Base-by-base conservation (phyloP, 2,888 invertebrate genomes). In the Hecatera dysodea region DNA sequence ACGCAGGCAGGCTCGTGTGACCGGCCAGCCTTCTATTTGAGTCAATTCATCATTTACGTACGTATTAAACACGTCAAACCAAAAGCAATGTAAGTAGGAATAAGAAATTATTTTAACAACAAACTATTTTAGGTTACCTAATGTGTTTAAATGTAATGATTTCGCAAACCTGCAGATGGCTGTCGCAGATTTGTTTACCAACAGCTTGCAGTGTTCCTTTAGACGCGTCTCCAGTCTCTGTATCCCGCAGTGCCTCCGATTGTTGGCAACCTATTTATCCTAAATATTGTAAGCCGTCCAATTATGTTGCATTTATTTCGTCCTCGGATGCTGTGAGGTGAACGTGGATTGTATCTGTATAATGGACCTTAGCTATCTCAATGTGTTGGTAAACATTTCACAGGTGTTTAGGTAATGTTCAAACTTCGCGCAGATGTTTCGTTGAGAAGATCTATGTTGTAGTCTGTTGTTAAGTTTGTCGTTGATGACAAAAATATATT, bases 381-480 rank as follows among this genome's bases (percentile, higher is more conserved):
- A 89, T 90, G 86, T 89, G 88, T 91, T 92, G 88, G 89, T 91
- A 90, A 90, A 89, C 89, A 89, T 88, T 89, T 90, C 88, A 84
- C 78, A 76, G 83, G 81, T 85, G 86, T 83, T 85, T 85, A 87
- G 85, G 83, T 87, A 88, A 88, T 86, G 86, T 88, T 84, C 82
- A 86, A 90, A 88, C 88, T 91, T 91, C 85, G 89, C 89, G 93
- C 93, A 89, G 91, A 88, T 86, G 88, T 94, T 94, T 90, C 81
- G 92, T 94, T 94, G 89, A 91, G 87, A 93, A 92, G 92, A 94
- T 95, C 94, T 95, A 93, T 95, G 94, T 95, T 93, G 94, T 95
- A 95, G 94, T 93, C 93, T 93, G 94, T 96, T 96, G 96, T 96
- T 96, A 96, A 95, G 96, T 96, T 96, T 96, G 95, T 95, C 95